A percentile compares a stretch with the other conserved stretches of the same genome.
Evolutionary conservation across 2,113 vertebrate genomes (phyloP).

Genomic region (Phoenicopterus ruber): DNA sequence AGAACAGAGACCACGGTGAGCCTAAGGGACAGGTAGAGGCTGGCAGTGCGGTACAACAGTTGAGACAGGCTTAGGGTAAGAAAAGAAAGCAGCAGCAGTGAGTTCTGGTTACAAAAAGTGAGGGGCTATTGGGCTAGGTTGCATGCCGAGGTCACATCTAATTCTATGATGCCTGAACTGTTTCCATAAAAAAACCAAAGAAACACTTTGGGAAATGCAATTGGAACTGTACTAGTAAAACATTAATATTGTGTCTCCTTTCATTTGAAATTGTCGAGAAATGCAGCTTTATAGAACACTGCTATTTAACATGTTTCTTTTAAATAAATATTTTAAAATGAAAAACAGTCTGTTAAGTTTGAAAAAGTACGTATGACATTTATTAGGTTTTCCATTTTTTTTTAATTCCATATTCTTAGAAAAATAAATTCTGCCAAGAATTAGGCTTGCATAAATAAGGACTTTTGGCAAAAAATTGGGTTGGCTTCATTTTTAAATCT

Average conservation of each 20-base stretch:
- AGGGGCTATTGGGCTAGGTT: neutral
- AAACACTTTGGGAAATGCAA: neutral
- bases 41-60: neutral
- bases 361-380: neutral
- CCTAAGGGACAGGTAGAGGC: neutral
- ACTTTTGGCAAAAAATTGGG: neutral
- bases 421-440: neutral
- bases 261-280: neutral
- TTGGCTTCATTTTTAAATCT: neutral
- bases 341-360: neutral
- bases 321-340: neutral
- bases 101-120: neutral
- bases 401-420: neutral
- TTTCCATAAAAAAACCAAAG: neutral
- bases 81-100: neutral
- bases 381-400: neutral
- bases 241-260: neutral
- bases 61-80: neutral
- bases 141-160: neutral
- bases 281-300: neutral
- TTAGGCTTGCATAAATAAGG: neutral
- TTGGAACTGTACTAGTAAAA: neutral
- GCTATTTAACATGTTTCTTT: neutral
- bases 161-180: neutral
- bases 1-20: neutral